Evolutionary conservation across 2,888 invertebrate genomes (phyloP), one percentile per base, ranked within the genome.

Genomic region (Sericinus montela): DNA sequence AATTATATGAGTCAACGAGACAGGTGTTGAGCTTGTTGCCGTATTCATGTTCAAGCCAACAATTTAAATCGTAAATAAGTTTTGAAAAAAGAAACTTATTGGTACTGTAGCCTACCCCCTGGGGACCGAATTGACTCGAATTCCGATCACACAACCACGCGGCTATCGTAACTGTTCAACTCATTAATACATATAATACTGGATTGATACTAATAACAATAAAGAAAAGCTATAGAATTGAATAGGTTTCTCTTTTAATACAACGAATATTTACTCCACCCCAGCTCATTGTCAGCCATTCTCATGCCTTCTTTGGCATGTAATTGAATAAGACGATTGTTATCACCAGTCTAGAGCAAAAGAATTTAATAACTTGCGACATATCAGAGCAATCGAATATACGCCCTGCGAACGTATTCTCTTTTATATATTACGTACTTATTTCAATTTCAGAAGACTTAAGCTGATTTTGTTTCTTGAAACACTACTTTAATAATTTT

Each of bases 241-340:
- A 23, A 25, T 25, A 25, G 6, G 7, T 11, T 11, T 13, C 6
- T n/a, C 3, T 1, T 32, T 32, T 32, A 6, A n/a, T 75, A 75
- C 76, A 80, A 70, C 67, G n/a, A 63, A 66, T 69, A 63, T 75
- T 73, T 77, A 60, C 61, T 67, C 61, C 69, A 63, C 68, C 70
- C 67, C 65, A 64, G 65, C 76, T 77, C 76, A 81, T 83, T 82
- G 82, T 77, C 76, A 79, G 71, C 75, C 71, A 76, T 80, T 80
- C 72, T 72, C 72, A 77, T 75, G 78, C 77, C 73, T 75, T 75
- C 72, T 80, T 80, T 73, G 73, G 72, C 76, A 70, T 76, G 80
- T 82, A 84, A 85, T 86, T 84, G 80, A 82, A 83, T 80, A 72
- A 80, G 75, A 77, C 78, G 80, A 82, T 83, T 80, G 81, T 78